Conservation (phyloP, 2,888 invertebrate genomes). For the Idaea dimidiata region DNA sequence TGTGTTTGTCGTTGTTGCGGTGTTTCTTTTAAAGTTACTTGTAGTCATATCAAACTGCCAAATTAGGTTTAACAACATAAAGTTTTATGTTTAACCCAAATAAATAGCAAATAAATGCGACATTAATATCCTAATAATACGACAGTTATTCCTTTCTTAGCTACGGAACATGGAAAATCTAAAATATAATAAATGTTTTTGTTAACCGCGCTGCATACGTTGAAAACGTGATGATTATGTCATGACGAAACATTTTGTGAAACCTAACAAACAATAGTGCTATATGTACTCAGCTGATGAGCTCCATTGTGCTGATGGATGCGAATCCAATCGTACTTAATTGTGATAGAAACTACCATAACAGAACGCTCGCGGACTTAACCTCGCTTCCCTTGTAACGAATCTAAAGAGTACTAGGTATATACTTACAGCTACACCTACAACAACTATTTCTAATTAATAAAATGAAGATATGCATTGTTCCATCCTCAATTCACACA, state of each 20-base stretch:
- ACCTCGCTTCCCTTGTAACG: neutral
- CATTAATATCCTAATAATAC: neutral
- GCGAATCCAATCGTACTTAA: constrained; percentile 57
- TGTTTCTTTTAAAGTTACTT: neutral
- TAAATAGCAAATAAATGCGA: neutral
- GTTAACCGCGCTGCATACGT: constrained; percentile 21
- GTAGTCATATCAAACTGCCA: too few species aligned
- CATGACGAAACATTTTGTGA: constrained; percentile 59
- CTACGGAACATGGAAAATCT: neutral
- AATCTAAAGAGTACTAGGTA: neutral
- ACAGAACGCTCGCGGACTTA: constrained; percentile 19
- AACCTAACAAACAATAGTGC: constrained; percentile 55
- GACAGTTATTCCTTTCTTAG: neutral
- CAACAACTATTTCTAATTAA: neutral
- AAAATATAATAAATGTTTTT: neutral
- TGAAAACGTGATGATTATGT: constrained; percentile 46
- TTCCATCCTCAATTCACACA: too few species aligned
- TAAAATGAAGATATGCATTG: too few species aligned
- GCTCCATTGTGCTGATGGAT: constrained; percentile 54
- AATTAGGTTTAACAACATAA: neutral
- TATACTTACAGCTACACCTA: neutral
- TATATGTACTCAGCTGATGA: constrained; percentile 54
- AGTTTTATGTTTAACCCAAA: neutral
- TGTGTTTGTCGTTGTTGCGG: neutral
- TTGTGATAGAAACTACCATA: constrained; percentile 49